These are phyloP conservation scores for Nicator chloris DNA, from an alignment of 2,113 vertebrate genomes.

Conservation along the genomic window DNA sequence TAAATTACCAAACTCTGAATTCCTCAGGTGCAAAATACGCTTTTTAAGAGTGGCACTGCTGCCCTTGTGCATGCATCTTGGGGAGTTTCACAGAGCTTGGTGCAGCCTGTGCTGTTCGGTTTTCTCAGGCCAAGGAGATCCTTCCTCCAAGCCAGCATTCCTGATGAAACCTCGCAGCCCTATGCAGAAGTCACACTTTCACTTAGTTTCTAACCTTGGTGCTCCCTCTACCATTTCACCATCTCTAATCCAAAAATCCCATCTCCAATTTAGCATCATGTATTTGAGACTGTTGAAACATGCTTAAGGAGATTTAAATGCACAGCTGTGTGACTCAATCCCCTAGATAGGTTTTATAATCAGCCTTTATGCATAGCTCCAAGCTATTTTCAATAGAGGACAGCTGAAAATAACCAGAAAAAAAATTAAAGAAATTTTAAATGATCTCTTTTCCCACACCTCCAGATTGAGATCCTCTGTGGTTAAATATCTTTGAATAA, in stretches of 20 bases:
- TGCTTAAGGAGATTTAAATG: background rate
- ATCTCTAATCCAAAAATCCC: background rate
- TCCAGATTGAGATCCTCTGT: background rate
- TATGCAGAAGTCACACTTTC: background rate
- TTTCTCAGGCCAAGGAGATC: background rate
- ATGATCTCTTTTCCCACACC: background rate
- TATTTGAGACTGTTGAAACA: background rate
- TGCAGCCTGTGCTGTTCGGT: background rate
- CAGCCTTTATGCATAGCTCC: background rate
- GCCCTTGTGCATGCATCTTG: background rate
- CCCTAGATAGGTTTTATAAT: background rate
- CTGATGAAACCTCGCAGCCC: background rate
- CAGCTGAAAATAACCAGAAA: slow-evolving; percentile 15
- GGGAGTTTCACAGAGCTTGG: background rate
- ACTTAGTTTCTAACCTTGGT: background rate
- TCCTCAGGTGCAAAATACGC: background rate
- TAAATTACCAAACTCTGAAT: background rate
- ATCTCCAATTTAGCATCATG: background rate
- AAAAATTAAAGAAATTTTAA: background rate
- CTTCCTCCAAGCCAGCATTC: background rate
- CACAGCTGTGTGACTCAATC: slow-evolving; percentile 29
- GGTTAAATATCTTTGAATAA: background rate
- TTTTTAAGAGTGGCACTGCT: background rate
- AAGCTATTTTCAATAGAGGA: slow-evolving; percentile 22
- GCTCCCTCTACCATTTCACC: background rate